phyloP scores from a whole-genome alignment of 1,140 invertebrate genomes.

The Cydia pomonella region DNA sequence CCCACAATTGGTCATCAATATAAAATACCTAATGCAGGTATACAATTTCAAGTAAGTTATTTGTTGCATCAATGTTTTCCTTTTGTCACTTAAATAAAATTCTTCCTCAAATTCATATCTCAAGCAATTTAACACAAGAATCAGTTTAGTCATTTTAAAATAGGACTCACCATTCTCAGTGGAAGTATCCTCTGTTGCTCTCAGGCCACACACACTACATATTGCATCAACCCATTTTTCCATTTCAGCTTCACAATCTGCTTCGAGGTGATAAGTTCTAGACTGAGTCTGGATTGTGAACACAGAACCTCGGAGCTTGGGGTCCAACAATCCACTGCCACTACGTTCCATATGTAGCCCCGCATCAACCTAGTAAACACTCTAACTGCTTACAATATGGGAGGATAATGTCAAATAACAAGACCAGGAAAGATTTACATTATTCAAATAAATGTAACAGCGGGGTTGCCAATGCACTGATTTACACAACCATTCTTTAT shows the following conservation, averaged over 20 bases:
- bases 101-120: too few species aligned
- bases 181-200: constrained; percentile 87
- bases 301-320: constrained; percentile 84
- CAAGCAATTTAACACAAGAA: too few species aligned
- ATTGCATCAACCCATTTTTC: constrained; percentile 97
- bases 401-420: constrained; percentile 29
- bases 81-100: too few species aligned
- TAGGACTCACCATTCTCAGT: constrained; percentile 49
- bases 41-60: too few species aligned
- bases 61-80: too few species aligned
- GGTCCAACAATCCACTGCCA: constrained; percentile 87
- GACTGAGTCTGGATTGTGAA: constrained; percentile 94
- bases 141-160: background rate
- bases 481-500: background rate
- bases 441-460: constrained; percentile 27
- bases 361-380: constrained; percentile 86
- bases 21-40: too few species aligned
- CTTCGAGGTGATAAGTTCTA: constrained; percentile 94
- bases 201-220: constrained; percentile 94
- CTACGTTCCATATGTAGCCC: constrained; percentile 91
- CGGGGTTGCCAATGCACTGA: constrained; percentile 16
- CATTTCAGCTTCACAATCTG: constrained; percentile 95
- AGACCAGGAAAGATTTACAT: constrained; percentile 30
- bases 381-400: constrained; percentile 25
- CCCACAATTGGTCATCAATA: too few species aligned